These are phyloP conservation scores for Rhodophaea formosa DNA, from an alignment of 2,888 invertebrate species.

Conservation along the genomic window DNA sequence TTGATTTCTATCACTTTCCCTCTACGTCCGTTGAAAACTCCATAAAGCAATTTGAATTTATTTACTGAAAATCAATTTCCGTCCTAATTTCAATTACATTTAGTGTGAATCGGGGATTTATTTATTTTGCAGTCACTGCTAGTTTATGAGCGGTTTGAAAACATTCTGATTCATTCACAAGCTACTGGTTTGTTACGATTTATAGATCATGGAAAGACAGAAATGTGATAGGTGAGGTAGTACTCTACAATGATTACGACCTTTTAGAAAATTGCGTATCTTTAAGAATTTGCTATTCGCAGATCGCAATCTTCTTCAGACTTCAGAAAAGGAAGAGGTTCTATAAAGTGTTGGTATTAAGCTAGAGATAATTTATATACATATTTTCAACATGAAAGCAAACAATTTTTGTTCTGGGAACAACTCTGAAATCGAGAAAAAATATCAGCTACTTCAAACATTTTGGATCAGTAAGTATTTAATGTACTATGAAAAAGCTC, in stretches of 20 bases:
- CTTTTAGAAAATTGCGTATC: too few species aligned
- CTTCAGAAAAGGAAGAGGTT: too few species aligned
- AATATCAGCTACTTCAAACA: too few species aligned
- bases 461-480: too few species aligned
- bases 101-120: constrained; percentile 30
- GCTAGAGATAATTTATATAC: too few species aligned
- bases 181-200: constrained; percentile 21
- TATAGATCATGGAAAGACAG: neutral
- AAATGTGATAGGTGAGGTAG: neutral
- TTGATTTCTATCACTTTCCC: neutral
- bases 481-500: too few species aligned
- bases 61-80: constrained; percentile 8
- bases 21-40: neutral
- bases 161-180: constrained; percentile 52
- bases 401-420: too few species aligned
- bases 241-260: neutral
- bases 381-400: too few species aligned
- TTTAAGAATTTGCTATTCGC: too few species aligned
- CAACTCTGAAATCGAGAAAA: too few species aligned
- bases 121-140: constrained; percentile 8
- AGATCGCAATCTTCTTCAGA: too few species aligned
- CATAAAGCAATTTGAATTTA: constrained; percentile 1
- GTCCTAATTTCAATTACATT: constrained; percentile 48
- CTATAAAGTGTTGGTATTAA: too few species aligned
- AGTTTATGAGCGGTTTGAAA: constrained; percentile 48